A percentile compares a stretch with the other conserved stretches of the same genome.
Evolutionary conservation across 1,140 invertebrate genomes (phyloP).

Genomic region (Varroa destructor): DNA sequence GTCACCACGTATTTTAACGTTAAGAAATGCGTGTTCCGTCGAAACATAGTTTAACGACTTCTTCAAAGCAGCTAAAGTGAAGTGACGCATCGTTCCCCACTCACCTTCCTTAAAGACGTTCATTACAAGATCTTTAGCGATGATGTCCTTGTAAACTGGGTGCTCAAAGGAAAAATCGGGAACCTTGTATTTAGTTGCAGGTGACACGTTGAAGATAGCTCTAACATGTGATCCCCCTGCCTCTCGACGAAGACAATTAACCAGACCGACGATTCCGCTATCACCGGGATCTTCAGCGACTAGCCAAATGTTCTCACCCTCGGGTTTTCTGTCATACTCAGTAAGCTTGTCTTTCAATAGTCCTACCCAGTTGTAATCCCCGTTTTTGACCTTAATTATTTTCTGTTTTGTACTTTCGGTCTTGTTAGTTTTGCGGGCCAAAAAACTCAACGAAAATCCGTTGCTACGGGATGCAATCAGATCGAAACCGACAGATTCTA

Average conservation of each 20-base stretch:
- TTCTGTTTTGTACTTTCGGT: conserved; percentile 34
- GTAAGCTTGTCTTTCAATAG: conserved; percentile 39
- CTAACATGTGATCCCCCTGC: conserved; percentile 59
- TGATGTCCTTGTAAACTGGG: conserved; percentile 49
- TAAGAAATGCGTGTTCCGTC: conserved; percentile 78
- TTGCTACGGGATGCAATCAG: conserved; percentile 5
- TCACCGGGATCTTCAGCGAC: conserved; percentile 46
- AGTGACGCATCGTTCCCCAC: conserved; percentile 73
- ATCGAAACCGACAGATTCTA: conserved; percentile 32
- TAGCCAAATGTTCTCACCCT: conserved; percentile 50
- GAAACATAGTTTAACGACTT: conserved; percentile 28
- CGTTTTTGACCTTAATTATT: conserved; percentile 40
- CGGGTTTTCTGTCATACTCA: conserved; percentile 43
- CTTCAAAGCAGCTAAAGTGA: conserved; percentile 42
- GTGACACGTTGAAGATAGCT: conserved; percentile 36
- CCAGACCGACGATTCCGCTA: conserved; percentile 68
- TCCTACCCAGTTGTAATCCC: conserved; percentile 58
- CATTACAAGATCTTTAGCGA: conserved; percentile 60
- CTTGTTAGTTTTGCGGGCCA: conserved; percentile 32
- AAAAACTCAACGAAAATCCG: conserved; percentile 22
- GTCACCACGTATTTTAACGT: conserved; percentile 69
- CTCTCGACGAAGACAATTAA: conserved; percentile 74
- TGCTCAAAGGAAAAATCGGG: conserved; percentile 50
- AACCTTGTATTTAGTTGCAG: not conserved
- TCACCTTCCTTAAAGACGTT: conserved; percentile 62